Evolutionary conservation across 1,140 invertebrate genomes (phyloP).

Genomic region (Bombus breviceps): DNA sequence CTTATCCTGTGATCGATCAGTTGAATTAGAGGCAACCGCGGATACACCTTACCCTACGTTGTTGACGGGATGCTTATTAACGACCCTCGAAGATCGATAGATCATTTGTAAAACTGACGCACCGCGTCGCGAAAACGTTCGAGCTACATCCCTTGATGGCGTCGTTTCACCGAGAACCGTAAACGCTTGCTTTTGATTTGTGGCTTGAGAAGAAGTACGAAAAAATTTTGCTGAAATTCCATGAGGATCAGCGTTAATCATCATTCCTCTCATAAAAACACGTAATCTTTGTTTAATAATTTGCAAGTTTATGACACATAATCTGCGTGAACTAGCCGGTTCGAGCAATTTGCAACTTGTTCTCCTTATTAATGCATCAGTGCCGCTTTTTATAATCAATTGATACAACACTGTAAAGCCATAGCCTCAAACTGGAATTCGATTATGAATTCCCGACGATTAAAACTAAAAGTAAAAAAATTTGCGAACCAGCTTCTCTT

Average conservation of each 20-base stretch:
- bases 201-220: no score
- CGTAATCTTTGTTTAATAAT: not conserved
- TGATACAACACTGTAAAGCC: not conserved
- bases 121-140: slow-evolving; percentile 21
- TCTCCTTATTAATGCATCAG: not conserved
- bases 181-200: not conserved
- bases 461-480: not conserved
- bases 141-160: not conserved
- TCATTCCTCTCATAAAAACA: not conserved
- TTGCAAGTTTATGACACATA: not conserved
- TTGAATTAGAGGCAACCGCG: slow-evolving; percentile 63
- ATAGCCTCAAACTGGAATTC: not conserved
- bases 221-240: not conserved
- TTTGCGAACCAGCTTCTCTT: not conserved
- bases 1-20: slow-evolving; percentile 68
- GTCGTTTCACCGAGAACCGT: not conserved
- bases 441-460: no score
- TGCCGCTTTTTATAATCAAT: not conserved
- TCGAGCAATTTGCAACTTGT: not conserved
- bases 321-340: not conserved
- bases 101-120: slow-evolving; percentile 42
- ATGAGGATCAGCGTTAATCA: not conserved
- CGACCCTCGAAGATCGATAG: slow-evolving; percentile 48
- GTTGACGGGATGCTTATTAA: slow-evolving; percentile 57
- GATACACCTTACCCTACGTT: slow-evolving; percentile 32